These are phyloP conservation scores for Frieseomelitta varia DNA, from an alignment of 1,140 invertebrate species.

Conservation along the genomic window DNA sequence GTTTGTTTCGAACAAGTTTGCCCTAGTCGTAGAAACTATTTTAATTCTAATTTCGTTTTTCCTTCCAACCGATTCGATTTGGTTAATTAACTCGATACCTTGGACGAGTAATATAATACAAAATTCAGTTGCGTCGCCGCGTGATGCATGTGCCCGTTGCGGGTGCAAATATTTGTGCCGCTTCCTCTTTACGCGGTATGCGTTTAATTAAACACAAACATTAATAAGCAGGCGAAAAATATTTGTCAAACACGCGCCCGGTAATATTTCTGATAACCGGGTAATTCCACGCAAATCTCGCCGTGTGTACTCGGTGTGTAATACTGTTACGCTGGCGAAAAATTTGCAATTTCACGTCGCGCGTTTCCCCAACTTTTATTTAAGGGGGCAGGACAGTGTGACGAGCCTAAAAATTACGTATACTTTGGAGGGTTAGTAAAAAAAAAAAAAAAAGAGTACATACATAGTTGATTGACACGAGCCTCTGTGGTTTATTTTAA, in stretches of 20 bases:
- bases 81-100: not conserved
- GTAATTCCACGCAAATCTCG: not conserved
- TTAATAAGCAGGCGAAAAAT: not conserved
- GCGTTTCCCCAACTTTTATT: no score
- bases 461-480: no score
- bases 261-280: not conserved
- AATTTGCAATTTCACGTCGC: no score
- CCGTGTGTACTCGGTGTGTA: not conserved
- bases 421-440: no score
- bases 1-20: not conserved
- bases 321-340: no score
- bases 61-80: not conserved
- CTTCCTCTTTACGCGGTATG: not conserved
- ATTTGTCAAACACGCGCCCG: not conserved
- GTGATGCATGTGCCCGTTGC: no score
- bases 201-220: slow-evolving; percentile 19
- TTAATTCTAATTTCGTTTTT: no score
- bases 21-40: not conserved
- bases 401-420: no score
- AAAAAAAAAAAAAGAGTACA: no score
- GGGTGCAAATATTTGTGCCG: not conserved
- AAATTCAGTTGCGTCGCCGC: not conserved
- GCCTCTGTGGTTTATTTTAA: no score
- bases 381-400: no score
- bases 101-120: not conserved